Conservation (phyloP, 1,140 invertebrate species). For the Habropoda laboriosa region DNA sequence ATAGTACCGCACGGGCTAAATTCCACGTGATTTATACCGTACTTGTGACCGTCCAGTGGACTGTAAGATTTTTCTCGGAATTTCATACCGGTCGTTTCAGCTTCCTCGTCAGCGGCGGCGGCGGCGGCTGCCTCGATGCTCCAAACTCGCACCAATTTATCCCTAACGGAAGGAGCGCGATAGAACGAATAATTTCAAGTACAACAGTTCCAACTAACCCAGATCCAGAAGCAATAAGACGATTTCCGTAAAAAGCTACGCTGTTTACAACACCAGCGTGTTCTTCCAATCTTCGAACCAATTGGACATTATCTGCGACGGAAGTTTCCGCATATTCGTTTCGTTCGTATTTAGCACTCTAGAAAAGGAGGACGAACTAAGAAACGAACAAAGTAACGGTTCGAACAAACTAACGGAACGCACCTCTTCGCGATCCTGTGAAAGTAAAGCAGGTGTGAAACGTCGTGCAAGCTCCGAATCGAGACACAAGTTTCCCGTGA, state of each 20-base stretch:
- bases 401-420: neutral
- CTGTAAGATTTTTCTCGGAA: slow-evolving; percentile 81
- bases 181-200: no score
- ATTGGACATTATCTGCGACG: slow-evolving; percentile 77
- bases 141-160: slow-evolving; percentile 84
- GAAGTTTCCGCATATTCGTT: slow-evolving; percentile 76
- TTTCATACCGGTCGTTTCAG: slow-evolving; percentile 64
- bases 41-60: slow-evolving; percentile 84
- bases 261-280: slow-evolving; percentile 83
- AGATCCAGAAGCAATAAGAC: slow-evolving; percentile 82
- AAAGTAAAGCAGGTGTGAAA: slow-evolving; percentile 42
- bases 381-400: no score
- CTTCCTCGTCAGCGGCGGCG: slow-evolving; percentile 69
- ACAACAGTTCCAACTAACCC: slow-evolving; percentile 75
- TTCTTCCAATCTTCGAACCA: slow-evolving; percentile 82
- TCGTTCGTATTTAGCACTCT: slow-evolving; percentile 75
- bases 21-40: slow-evolving; percentile 85
- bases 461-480: slow-evolving; percentile 80
- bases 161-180: slow-evolving; percentile 71
- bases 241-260: slow-evolving; percentile 81
- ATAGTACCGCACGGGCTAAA: slow-evolving; percentile 86
- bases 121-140: slow-evolving; percentile 74
- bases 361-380: neutral
- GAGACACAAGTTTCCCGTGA: slow-evolving; percentile 80
- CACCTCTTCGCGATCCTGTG: slow-evolving; percentile 44